phyloP scores from a whole-genome alignment of 2,113 vertebrate species.

The Halcyon senegalensis region DNA sequence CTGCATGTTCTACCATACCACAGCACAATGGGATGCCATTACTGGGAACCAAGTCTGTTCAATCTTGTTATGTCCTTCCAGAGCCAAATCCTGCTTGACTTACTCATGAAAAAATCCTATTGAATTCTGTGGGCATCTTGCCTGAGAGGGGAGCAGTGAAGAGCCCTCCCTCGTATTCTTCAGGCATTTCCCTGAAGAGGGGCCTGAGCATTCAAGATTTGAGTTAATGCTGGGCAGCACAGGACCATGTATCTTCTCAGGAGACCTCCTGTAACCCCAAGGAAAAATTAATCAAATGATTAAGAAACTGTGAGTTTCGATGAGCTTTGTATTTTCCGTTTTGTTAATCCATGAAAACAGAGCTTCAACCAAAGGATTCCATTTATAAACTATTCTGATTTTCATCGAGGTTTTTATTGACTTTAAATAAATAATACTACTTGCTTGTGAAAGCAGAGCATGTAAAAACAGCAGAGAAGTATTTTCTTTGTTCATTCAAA shows the following conservation, averaged over 20 bases:
- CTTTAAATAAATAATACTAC: neutral
- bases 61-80: conserved; percentile 58
- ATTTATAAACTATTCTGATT: neutral
- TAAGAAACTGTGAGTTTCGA: neutral
- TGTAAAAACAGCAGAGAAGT: neutral
- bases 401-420: neutral
- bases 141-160: conserved; percentile 13
- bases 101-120: conserved; percentile 47
- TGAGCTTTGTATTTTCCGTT: neutral
- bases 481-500: neutral
- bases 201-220: neutral
- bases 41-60: conserved; percentile 53
- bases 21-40: conserved; percentile 41
- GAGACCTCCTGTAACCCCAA: neutral
- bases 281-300: neutral
- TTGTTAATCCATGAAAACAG: neutral
- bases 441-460: neutral
- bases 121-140: conserved; percentile 63
- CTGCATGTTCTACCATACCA: conserved; percentile 41
- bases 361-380: neutral
- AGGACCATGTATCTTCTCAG: neutral
- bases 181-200: neutral
- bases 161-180: neutral
- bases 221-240: neutral
- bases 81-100: conserved; percentile 66